Base-by-base conservation (phyloP, 2,888 invertebrate species). In the Epirrhoe tristata region DNA sequence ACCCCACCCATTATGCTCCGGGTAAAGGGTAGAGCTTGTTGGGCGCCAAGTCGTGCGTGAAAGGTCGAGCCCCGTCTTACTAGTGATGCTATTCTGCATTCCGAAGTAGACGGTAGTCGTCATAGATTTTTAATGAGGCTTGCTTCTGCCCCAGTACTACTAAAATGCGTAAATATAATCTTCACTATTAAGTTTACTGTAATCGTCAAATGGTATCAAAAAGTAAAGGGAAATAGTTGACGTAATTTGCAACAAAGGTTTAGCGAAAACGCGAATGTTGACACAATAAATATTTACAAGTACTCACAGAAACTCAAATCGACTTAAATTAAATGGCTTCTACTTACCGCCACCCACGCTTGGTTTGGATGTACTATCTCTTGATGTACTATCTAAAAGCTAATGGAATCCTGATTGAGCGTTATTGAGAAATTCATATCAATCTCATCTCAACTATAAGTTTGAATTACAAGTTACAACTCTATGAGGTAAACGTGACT, bases 11-110 rank as follows among this genome's bases (percentile, higher is more conserved):
- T 67, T 66, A 59, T 64, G 58, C 62, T 56, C 66, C 58, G 63
- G 50, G 56, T 64, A 71, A 69, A 70, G 70, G 73, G 71, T 71
- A 71, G 66, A 59, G 67, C 72, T 72, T 68, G 72, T 70, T 71
- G 70, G 72, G 70, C 55, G 68, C 64, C 66, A 70, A 74, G 69
- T 72, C 74, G 64, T 66, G 71, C 74, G 74, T 74, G 70, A 76
- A 74, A 71, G 74, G 72, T 70, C 69, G 60, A 17, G 59, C 68
- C 67, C 68, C 63, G 58, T 66, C 50, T 55, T 50, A 58, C 46
- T 63, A 55, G 63, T 52, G 52, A 63, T 54, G 57, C 50, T 57
- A 62, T 58, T 59, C 50, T 56, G 53, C 48, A 58, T 66, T 57
- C 31, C 46, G 48, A 66, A 52, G 34, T 52, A 52, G 36, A 24